phyloP scores from a whole-genome alignment of 2,113 vertebrate genomes.

The Gopherus flavomarginatus region DNA sequence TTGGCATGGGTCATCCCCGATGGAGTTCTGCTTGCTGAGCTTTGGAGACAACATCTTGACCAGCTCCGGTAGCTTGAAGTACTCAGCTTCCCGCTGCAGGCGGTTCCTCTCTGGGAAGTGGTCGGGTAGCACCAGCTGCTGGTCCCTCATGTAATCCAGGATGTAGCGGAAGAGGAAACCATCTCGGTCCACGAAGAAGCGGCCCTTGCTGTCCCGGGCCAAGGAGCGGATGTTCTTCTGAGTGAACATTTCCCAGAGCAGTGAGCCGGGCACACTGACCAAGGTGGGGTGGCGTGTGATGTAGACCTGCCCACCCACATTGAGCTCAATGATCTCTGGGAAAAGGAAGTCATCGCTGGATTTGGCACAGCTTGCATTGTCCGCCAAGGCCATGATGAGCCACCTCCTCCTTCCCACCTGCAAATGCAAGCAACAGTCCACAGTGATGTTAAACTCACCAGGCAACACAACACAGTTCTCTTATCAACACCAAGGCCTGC shows the following conservation, averaged over 20 bases:
- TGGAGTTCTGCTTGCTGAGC: slow-evolving; percentile 90
- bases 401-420: slow-evolving; percentile 59
- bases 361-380: slow-evolving; percentile 75
- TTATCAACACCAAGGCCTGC: background rate
- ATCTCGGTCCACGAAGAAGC: slow-evolving; percentile 93
- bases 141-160: slow-evolving; percentile 94
- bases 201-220: slow-evolving; percentile 92
- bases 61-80: slow-evolving; percentile 90
- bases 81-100: slow-evolving; percentile 93
- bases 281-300: slow-evolving; percentile 93
- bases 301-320: slow-evolving; percentile 95
- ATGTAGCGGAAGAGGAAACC: slow-evolving; percentile 96
- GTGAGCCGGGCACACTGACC: slow-evolving; percentile 89
- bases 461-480: fast-evolving
- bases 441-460: fast-evolving
- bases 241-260: slow-evolving; percentile 93
- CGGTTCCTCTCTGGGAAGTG: slow-evolving; percentile 92
- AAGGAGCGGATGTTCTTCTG: slow-evolving; percentile 83
- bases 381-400: slow-evolving; percentile 87
- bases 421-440: background rate
- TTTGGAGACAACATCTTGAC: slow-evolving; percentile 88
- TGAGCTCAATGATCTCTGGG: slow-evolving; percentile 94
- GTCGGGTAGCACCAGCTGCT: slow-evolving; percentile 91
- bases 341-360: slow-evolving; percentile 82
- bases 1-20: slow-evolving; percentile 88